These are phyloP conservation scores for Chymomyza procnemis DNA, from an alignment of 2,888 invertebrate species.

Conservation along the genomic window DNA sequence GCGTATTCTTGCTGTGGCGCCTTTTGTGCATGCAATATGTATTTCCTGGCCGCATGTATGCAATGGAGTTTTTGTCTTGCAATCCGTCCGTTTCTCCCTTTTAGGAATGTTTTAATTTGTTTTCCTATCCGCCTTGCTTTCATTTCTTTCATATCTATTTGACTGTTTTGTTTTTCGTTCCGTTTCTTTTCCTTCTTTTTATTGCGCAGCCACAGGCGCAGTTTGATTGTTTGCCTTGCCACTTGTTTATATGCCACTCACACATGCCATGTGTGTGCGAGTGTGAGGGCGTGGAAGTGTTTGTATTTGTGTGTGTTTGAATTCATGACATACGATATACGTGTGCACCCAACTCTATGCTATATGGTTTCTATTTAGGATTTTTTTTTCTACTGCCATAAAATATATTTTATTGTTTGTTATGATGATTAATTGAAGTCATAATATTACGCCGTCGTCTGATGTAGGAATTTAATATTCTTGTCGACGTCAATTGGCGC, in stretches of 20 bases:
- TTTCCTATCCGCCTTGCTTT: slow-evolving; percentile 64
- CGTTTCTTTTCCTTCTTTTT: slow-evolving; percentile 37
- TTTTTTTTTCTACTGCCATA: slow-evolving; percentile 13
- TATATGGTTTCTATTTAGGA: slow-evolving; percentile 3
- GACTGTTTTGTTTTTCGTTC: neutral
- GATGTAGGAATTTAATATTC: slow-evolving; percentile 54
- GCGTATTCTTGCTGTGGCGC: slow-evolving; percentile 21
- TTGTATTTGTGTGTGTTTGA: slow-evolving; percentile 48
- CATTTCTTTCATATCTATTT: slow-evolving; percentile 1
- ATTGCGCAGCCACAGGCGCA: slow-evolving; percentile 66
- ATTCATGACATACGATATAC: slow-evolving; percentile 66
- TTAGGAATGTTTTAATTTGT: slow-evolving; percentile 75
- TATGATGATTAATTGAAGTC: slow-evolving; percentile 74
- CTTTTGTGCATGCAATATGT: slow-evolving; percentile 53
- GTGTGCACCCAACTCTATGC: slow-evolving; percentile 59
- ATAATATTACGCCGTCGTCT: slow-evolving; percentile 43
- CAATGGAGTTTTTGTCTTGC: neutral
- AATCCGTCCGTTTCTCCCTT: neutral
- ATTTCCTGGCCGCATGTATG: slow-evolving; percentile 26
- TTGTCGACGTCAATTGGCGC: slow-evolving; percentile 1
- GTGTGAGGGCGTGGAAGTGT: slow-evolving; percentile 41
- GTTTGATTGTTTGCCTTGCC: slow-evolving; percentile 68
- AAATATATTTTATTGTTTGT: slow-evolving; percentile 60
- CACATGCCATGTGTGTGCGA: slow-evolving; percentile 1
- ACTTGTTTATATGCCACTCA: slow-evolving; percentile 52